Evolutionary conservation across 2,888 invertebrate genomes (phyloP), one percentile per base, ranked within the genome.

Genomic region (Aleiodes testaceus): DNA sequence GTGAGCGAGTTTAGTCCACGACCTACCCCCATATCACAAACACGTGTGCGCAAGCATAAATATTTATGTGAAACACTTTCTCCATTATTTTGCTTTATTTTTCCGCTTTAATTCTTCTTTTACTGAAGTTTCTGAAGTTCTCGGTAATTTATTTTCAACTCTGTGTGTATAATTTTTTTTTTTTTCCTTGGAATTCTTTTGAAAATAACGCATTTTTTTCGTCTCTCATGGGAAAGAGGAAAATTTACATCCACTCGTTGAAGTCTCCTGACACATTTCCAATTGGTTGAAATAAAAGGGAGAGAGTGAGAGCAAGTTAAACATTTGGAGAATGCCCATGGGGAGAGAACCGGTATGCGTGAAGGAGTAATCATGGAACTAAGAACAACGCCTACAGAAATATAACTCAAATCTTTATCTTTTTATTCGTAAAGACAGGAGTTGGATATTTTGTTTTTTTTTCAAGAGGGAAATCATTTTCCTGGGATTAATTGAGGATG

Each of bases 21-120:
- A 79, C 77, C 78, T 75, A 74, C 74, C 75, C 76, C 69, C 50
- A 75, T 75, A 74, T 69, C 73, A 76, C 72, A 64, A 53, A 74
- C 80, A 77, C 78, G 78, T 79, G 79, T 74, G 74, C 72, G 59
- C 74, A 72, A 74, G 9, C 71, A 77, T 77, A 80, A 81, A 81
- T 81, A 81, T 81, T 81, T 81, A 74, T 74, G 69, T 64, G 78
- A 75, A 76, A 77, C 75, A 72, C 75, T 72, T 50, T 64, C 30
- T 63, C 65, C 36, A 47, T 68, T 64, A n/a, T 42, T 66, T 64
- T 16, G 50, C 22, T 45, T 52, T 50, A 18, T 18, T n/a, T 52
- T 44, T 67, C 18, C 44, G 61, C 16, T 69, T 1, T 6, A 53
- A 47, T 14, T 52, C 52, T 64, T 16, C 12, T 30, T n/a, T 50